A percentile compares a stretch with the other conserved stretches of the same genome.
phyloP scores from a whole-genome alignment of 2,888 invertebrate species.

The Meta bourneti region DNA sequence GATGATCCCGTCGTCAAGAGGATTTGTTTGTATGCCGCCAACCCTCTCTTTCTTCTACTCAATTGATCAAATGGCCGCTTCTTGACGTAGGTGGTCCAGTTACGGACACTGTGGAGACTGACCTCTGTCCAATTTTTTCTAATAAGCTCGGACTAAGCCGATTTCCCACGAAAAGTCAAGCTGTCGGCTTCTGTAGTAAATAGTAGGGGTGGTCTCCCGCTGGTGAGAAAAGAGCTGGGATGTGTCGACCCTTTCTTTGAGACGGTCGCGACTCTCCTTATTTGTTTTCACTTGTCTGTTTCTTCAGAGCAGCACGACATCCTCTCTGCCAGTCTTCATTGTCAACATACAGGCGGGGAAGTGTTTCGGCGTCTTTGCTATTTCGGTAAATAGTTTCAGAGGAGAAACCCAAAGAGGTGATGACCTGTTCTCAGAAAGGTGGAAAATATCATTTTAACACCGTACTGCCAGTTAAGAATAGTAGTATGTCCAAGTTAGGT shows the following conservation, averaged over 20 bases:
- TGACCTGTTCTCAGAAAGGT: too few relatives aligned
- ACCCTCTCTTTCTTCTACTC: slow-evolving; percentile 9
- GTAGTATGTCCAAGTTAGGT: too few relatives aligned
- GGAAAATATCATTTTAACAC: too few relatives aligned
- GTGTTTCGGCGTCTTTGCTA: too few relatives aligned
- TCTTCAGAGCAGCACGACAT: neutral
- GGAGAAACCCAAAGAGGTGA: too few relatives aligned
- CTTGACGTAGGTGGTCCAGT: neutral
- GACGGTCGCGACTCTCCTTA: neutral
- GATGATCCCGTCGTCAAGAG: neutral
- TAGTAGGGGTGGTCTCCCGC: slow-evolving; percentile 15
- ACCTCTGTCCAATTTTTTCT: neutral
- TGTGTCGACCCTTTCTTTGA: neutral
- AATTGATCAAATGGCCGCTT: slow-evolving; percentile 21
- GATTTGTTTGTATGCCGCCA: neutral
- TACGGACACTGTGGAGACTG: neutral
- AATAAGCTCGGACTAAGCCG: neutral
- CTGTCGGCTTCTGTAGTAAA: neutral
- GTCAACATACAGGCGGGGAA: too few relatives aligned
- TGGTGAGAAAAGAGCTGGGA: slow-evolving; percentile 55
- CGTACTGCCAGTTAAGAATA: too few relatives aligned
- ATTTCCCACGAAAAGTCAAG: slow-evolving; percentile 53
- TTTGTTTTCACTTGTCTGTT: slow-evolving; percentile 35
- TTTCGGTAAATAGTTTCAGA: too few relatives aligned
- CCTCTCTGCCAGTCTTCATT: too few relatives aligned